Conservation (phyloP, 2,797 vertebrate species). For the Lindbergichthys nudifrons region DNA sequence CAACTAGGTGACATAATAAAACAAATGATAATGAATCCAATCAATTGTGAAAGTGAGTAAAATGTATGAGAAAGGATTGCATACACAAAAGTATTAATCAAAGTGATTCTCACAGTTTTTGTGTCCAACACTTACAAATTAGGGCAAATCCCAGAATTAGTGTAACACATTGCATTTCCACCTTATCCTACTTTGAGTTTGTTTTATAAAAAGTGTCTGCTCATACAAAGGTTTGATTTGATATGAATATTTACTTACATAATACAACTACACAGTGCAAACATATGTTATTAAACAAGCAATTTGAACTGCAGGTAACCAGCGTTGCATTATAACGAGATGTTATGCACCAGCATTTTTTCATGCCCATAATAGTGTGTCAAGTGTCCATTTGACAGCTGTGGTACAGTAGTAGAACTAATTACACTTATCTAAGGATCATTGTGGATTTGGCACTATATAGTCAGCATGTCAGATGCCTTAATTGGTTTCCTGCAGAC, state of each 20-base stretch:
- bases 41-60: not conserved
- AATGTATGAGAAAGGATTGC: too few species aligned
- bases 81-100: not conserved
- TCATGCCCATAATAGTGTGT: not conserved
- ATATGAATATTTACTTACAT: not conserved
- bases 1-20: not conserved
- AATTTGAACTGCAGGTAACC: constrained; percentile 6
- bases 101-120: not conserved
- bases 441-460: too few species aligned
- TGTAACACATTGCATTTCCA: not conserved
- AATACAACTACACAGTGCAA: not conserved
- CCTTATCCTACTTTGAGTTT: not conserved
- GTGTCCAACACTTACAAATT: not conserved
- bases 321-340: not conserved
- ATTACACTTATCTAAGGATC: not conserved
- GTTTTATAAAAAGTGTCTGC: not conserved
- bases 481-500: not conserved
- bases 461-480: too few species aligned
- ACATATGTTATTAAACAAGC: not conserved
- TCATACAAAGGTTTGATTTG: not conserved
- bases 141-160: not conserved
- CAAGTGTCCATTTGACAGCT: not conserved
- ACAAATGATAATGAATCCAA: not conserved
- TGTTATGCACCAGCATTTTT: not conserved
- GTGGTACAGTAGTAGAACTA: not conserved